Evolutionary conservation across 1,140 invertebrate genomes (phyloP).

Genomic region (Halyomorpha halys): DNA sequence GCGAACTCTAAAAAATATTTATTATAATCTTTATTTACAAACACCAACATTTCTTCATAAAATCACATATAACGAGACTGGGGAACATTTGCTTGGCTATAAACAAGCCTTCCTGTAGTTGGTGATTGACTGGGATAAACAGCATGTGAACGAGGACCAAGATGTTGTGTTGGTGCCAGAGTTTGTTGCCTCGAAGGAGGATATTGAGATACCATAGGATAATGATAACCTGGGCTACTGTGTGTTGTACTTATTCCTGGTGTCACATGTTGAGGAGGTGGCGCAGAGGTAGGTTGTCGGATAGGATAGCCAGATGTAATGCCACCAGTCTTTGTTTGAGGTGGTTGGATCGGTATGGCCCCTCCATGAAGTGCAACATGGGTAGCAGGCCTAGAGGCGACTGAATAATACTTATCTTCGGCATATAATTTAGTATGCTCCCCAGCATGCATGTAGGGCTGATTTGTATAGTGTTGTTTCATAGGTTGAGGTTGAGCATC

Average conservation of each 20-base stretch:
- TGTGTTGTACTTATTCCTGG: slow-evolving; percentile 20
- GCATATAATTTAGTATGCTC: slow-evolving; percentile 24
- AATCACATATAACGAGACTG: slow-evolving; percentile 14
- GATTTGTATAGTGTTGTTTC: slow-evolving; percentile 7
- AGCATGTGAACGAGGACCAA: slow-evolving; percentile 17
- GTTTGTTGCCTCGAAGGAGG: not conserved
- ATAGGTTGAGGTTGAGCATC: slow-evolving; percentile 9
- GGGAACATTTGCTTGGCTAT: slow-evolving; percentile 25
- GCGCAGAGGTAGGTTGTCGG: slow-evolving; percentile 35
- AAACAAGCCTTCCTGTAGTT: slow-evolving; percentile 24
- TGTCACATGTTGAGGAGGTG: slow-evolving; percentile 23
- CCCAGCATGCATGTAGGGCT: slow-evolving; percentile 23
- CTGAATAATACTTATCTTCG: slow-evolving; percentile 30
- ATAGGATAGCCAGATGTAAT: slow-evolving; percentile 48
- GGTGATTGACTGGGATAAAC: slow-evolving; percentile 27
- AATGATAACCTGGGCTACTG: slow-evolving; percentile 19
- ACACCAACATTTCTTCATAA: not conserved
- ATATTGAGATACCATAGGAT: not conserved
- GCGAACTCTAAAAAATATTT: slow-evolving; percentile 16
- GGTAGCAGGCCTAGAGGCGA: slow-evolving; percentile 36
- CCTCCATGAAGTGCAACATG: slow-evolving; percentile 42
- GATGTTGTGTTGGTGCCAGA: not conserved
- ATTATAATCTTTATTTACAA: not conserved
- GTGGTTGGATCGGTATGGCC: slow-evolving; percentile 43
- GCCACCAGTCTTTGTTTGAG: slow-evolving; percentile 42